Base-by-base conservation (phyloP, 2,888 invertebrate genomes). In the Andrena haemorrhoa region DNA sequence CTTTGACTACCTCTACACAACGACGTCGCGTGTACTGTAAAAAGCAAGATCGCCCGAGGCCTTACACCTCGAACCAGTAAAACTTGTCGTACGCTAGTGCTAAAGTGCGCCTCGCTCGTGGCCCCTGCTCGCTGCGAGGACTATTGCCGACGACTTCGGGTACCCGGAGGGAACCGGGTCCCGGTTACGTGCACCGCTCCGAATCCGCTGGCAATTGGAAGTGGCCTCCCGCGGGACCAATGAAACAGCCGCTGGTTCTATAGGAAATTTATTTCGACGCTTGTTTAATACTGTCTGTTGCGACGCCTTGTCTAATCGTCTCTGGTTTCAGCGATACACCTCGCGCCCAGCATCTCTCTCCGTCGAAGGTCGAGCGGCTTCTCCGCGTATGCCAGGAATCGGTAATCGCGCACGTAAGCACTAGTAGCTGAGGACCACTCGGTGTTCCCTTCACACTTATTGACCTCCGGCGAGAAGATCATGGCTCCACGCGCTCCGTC, bases 1-100 rank as follows among this genome's bases (percentile, higher is more conserved):
- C 88, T 89, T 85, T 83, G 86, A 87, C 89, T 89, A 90, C 89
- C 90, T 89, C 84, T 86, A 79, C 81, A 70, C 56, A 56, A 74
- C 84, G 79, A 75, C 77, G 85, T 84, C 86, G 88, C 73, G 83
- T 88, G 90, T 89, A 91, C 88, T 89, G 90, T 91, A 90, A 91
- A 91, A 92, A 90, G 89, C 86, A 87, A 90, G 86, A 91, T 90
- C 88, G 91, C 92, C 92, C 85, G 85, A 91, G 93, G 93, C 92
- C 88, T 93, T 92, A 92, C 92, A 93, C 92, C 92, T 92, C 92
- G 91, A 92, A 93, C 93, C 93, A 92, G 93, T 93, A 92, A 92
- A 92, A 93, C 93, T 92, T 91, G 93, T 92, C 92, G 92, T 91
- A 88, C 90, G 91, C 90, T 87, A 86, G 88, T 88, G 89, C 88